Evolutionary conservation across 2,113 vertebrate species (phyloP), one percentile per base, ranked within the genome.

Genomic region (Myrmecobius fasciatus): DNA sequence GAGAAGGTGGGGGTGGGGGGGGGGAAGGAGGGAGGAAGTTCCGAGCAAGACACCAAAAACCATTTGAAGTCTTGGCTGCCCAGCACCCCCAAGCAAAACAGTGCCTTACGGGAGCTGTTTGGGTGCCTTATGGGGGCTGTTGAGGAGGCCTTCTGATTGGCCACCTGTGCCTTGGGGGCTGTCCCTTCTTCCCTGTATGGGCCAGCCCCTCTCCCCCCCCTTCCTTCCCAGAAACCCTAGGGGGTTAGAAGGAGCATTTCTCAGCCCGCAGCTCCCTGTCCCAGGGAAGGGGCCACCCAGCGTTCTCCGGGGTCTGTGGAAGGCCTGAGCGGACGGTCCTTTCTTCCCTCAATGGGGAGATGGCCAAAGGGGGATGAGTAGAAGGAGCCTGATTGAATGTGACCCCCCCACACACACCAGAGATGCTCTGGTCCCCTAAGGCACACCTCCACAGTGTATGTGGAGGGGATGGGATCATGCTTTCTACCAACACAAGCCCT

Each of bases 211-310:
- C 92, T 51, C 49, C 49, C 90, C 89, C 93, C 22, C 28, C 46
- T 17, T 95, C 26, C 14, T 94, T 94, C 8, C 96, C 95, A 48
- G 9, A 43, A 95, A 96, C 31, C 47, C 12, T 25, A 95, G 14
- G 60, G 60, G 12, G n/a, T 36, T 24, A 24, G 24, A 24, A 24
- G 53, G 17, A 53, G 52, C 22, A 53, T 53, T 53, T 67, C 90
- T 46, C 89, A 95, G 28, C 60, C 31, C 89, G 53, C 75, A 92
- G 96, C 5, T 53, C 56, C 52, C 67, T 43, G n/a, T 43, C 67
- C 67, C 20, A 36, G 60, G 60, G 60, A 75, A 75, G 31, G 60
- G 60, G 36, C 36, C n/a, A 43, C 67, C 67, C n/a, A 83, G 17
- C 36, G 8, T 8, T n/a, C n/a, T n/a, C 5, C 67, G 43, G 67